These are phyloP conservation scores for Megastigmus dorsalis DNA, from an alignment of 2,888 invertebrate species.

Conservation along the genomic window DNA sequence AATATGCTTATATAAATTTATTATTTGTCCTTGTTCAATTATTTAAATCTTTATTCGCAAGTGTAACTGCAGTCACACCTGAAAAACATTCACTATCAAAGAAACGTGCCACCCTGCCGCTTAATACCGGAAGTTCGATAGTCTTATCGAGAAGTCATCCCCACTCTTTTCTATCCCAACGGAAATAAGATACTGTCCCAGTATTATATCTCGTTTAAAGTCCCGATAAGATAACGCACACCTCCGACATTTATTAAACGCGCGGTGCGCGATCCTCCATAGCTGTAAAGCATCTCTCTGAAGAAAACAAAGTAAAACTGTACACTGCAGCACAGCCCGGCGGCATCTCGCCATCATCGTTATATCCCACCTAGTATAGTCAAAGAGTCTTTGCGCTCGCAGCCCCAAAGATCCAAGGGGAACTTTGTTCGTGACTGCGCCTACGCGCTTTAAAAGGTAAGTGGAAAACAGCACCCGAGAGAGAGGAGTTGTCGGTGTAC, in stretches of 20 bases:
- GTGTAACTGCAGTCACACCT: too few relatives aligned
- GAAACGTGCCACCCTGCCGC: not conserved
- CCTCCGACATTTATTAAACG: not conserved
- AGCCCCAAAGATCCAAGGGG: not conserved
- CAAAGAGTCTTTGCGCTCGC: conserved; percentile 9
- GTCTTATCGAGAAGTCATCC: not conserved
- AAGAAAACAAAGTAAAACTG: not conserved
- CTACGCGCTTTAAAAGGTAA: too few relatives aligned
- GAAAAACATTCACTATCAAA: too few relatives aligned
- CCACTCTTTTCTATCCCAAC: not conserved
- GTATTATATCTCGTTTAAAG: not conserved
- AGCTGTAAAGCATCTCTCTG: not conserved
- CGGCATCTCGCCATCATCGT: too few relatives aligned
- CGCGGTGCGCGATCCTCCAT: not conserved
- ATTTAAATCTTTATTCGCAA: too few relatives aligned
- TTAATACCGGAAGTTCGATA: not conserved
- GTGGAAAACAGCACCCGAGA: too few relatives aligned
- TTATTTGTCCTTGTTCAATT: too few relatives aligned
- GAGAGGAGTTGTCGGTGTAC: not conserved
- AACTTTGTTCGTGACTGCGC: conserved; percentile 23
- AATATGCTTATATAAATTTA: too few relatives aligned
- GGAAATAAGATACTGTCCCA: conserved; percentile 25
- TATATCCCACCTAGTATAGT: not conserved
- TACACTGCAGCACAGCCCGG: too few relatives aligned
- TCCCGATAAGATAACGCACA: conserved; percentile 25